Conservation (phyloP, 2,797 vertebrate species). For the Oreonectes daqikongensis region DNA sequence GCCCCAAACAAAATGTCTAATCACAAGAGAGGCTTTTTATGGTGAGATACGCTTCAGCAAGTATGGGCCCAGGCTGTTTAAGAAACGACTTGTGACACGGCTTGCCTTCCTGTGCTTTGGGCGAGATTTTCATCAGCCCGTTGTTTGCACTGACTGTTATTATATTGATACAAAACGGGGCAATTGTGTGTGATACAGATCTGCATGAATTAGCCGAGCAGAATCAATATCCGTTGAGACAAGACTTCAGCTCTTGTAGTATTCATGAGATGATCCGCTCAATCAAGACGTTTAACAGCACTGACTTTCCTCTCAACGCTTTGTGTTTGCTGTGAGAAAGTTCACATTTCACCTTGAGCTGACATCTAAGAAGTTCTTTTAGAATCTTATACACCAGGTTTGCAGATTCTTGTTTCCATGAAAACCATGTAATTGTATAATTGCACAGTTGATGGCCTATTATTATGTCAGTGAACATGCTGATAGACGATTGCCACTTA, state of each 20-base stretch:
- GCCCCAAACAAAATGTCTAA: not conserved
- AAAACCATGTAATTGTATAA: conserved; percentile 21
- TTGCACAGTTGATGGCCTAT: not conserved
- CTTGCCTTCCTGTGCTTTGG: not conserved
- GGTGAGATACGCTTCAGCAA: conserved; percentile 27
- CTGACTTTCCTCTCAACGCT: conserved; percentile 9
- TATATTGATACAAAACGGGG: conserved; percentile 40
- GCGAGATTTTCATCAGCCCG: conserved; percentile 19
- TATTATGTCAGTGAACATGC: not conserved
- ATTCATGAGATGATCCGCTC: conserved; percentile 40
- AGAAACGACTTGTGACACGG: not conserved
- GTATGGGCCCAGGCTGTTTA: conserved; percentile 17
- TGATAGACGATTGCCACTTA: not conserved
- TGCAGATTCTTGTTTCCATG: not conserved
- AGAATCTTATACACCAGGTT: not conserved
- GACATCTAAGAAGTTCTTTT: not conserved
- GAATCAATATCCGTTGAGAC: conserved; percentile 45
- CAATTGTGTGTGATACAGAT: conserved; percentile 41
- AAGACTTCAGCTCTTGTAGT: conserved; percentile 23
- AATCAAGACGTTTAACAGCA: not conserved
- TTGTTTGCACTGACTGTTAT: conserved; percentile 24
- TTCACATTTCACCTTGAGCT: conserved; percentile 23
- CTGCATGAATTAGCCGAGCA: conserved; percentile 46
- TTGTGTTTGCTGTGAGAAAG: conserved; percentile 20
- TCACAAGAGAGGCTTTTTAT: conserved; percentile 38